Evolutionary conservation across 2,797 vertebrate genomes (phyloP), one percentile per base, ranked within the genome.

Genomic region (Echiichthys vipera): DNA sequence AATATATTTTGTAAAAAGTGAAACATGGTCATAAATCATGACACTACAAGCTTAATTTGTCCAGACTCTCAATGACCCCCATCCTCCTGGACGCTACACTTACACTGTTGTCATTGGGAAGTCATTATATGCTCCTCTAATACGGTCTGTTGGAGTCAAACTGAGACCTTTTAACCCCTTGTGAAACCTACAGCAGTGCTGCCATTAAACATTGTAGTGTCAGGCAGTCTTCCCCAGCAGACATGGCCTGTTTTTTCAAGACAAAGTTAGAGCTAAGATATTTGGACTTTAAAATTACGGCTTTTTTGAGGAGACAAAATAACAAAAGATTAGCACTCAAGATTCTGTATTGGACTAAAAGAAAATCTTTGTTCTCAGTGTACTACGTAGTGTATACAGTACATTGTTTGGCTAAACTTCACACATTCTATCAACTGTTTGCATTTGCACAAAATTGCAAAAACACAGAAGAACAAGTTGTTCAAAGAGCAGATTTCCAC

Each of bases 91-190:
- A 32, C 47, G 63, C 55, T 73, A 25, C 69, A 54, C 54, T 67
- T 69, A 36, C 46, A 55, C 45, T 68, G 72, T 78, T 80, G 84
- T 87, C 66, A 70, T 81, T 78, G 81, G 71, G 76, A 84, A 81
- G 80, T 62, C 59, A 68, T 87, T 76, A 76, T 54, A 54, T 80
- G 71, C 62, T 76, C 57, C 56, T 81, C 71, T 66, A 71, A 70
- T 65, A 65, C 17, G 65, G 51, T 86, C 84, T 32, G 43, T 50
- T 71, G 58, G 62, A 81, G 67, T 78, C 77, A 22, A 61, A 56
- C 65, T 2, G 54, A 30, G 59, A 79, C 74, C 66, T 80, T 47
- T 34, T 56, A 37, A 65, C 75, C 75, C 54, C 45, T 24, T 46
- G 54, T 77, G 43, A 84, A 81, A 71, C 78, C 77, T 66, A 57